Base-by-base conservation (phyloP, 2,888 invertebrate genomes). In the Mellilla xanthometata region DNA sequence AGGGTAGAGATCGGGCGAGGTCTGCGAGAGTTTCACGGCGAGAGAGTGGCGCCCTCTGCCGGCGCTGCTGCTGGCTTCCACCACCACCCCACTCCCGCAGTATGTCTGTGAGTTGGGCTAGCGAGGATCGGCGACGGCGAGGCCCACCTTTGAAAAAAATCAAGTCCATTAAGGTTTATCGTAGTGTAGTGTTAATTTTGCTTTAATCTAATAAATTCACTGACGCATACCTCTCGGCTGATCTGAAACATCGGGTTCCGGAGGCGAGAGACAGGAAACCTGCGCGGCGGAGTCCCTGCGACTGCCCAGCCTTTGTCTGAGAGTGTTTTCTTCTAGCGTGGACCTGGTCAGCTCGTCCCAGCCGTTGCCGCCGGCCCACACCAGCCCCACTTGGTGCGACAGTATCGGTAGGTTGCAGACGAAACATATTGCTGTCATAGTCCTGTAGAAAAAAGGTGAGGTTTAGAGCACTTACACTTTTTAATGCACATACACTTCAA, bases 371-470 rank as follows among this genome's bases (percentile, higher is more conserved):
- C 97, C 97, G 72, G 96, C 96, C 97, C 97, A 97, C 78, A 96
- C 95, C 83, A 97, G 90, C 34, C 96, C 97, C 72, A 97, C 96
- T 93, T 97, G 97, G 89, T 97, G 97, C 59, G 96, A 96, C 82
- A 97, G 92, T 80, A 97, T 97, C 68, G 97, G 97, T 76, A 97
- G 92, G 90, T 97, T 97, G 95, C 97, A 97, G 69, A 97, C 97
- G 92, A 97, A 97, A 91, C 97, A 97, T 91, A 96, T 94, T 81
- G 96, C 95, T 76, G 96, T 95, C 96, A 96, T 96, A 80, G 95
- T 96, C 94, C 96, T 96, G 93, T 58, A 34, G 24, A 60, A 78
- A 74, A 60, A 83, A 58, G 65, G 49, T n/a, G 36, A 53, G 29
- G 3, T 31, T 56, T 65, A 58, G n/a, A n/a, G n/a, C n/a, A n/a